Evolutionary conservation across 2,113 vertebrate species (phyloP), one percentile per base, ranked within the genome.

Genomic region (Erythrocercus mccallii): DNA sequence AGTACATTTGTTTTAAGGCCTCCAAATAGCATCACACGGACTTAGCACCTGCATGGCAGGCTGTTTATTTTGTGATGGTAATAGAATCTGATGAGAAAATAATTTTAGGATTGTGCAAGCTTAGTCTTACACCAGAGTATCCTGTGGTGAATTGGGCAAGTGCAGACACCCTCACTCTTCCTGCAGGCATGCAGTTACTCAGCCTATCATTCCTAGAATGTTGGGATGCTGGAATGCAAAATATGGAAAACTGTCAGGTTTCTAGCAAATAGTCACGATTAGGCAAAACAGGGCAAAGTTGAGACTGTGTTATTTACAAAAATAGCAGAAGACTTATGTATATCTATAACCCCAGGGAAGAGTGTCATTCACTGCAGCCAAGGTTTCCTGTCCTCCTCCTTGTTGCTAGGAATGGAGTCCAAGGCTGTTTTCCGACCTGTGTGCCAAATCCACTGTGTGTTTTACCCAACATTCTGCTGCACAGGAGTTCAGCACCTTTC

Each of bases 91-190:
- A 65, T 56, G 45, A 57, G 37, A 61, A 86, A 69, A 62, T 40
- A 3, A 37, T 79, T 66, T 31, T 19, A 33, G 62, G 62, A 53
- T 94, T 96, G 45, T 83, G 88, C 64, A 93, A 94, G 40, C 51
- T 84, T 24, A 44, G 22, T 92, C 57, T 94, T 82, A 23, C 0
- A 0, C 37, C 82, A 91, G 45, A 80, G 37, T 37, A 12, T 50
- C 42, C 31, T 83, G 76, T 4, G 22, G 58, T 83, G 6, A 31
- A 4, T 50, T 88, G 76, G 24, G 86, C 76, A 93, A 92, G 64
- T 7, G 25, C 50, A 51, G 60, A 16, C 58, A 20, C 30, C 23
- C 61, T 82, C 2, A 0, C 61, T 64, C 21, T 45, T 87, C 45
- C 42, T 73, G 47, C 30, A 68, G 70, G 50, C n/a, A 42, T 3